Percentiles rank a stretch among this genome's conserved stretches.
Conservation (phyloP, 2,888 invertebrate genomes). For the Epsilonema sp. region DNA sequence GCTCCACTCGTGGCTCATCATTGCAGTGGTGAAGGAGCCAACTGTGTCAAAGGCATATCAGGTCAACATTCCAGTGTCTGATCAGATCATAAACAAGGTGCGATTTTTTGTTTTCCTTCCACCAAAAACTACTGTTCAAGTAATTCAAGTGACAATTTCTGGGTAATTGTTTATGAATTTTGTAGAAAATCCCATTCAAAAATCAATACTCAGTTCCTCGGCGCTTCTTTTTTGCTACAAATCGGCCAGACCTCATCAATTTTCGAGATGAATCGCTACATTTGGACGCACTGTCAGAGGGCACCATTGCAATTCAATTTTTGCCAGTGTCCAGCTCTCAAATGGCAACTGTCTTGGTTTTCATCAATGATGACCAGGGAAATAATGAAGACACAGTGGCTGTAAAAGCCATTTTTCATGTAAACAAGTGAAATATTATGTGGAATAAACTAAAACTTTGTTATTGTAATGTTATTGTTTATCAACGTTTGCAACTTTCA, state of each 20-base stretch:
- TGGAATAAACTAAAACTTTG: no score
- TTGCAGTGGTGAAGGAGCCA: slow-evolving; percentile 26
- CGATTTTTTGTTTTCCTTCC: no score
- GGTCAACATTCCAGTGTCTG: slow-evolving; percentile 1
- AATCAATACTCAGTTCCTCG: slow-evolving; percentile 30
- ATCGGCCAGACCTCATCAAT: neutral
- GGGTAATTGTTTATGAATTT: no score
- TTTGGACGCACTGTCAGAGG: neutral
- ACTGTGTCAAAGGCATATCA: slow-evolving; percentile 25
- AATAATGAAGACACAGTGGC: slow-evolving; percentile 33
- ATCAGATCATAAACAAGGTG: no score
- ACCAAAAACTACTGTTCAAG: no score
- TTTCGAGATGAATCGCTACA: neutral
- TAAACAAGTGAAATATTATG: no score
- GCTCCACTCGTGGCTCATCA: slow-evolving; percentile 30
- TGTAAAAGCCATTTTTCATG: slow-evolving; percentile 17
- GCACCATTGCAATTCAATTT: slow-evolving; percentile 14
- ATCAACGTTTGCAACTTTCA: no score
- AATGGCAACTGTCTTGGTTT: slow-evolving; percentile 28
- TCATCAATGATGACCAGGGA: slow-evolving; percentile 33
- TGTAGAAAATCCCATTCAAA: slow-evolving; percentile 28
- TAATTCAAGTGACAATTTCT: no score
- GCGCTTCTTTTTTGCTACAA: slow-evolving; percentile 19
- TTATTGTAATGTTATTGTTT: no score
- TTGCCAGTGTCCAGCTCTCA: slow-evolving; percentile 24